Percentiles rank a stretch among this genome's conserved stretches.
phyloP scores from a whole-genome alignment of 2,113 vertebrate species.

The Hippocampus barbouri region DNA sequence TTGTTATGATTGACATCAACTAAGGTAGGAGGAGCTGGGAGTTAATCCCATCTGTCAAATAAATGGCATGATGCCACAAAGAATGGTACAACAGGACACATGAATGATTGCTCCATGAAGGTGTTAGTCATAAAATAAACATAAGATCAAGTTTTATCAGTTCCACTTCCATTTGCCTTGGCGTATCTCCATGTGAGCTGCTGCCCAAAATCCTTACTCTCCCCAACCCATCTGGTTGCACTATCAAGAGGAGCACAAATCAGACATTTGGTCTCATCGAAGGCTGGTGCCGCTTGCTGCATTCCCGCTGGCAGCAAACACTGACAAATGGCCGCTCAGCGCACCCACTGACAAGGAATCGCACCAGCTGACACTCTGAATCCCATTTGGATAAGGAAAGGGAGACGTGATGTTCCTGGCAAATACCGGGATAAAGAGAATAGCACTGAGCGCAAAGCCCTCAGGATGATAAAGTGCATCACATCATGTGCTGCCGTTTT shows the following conservation, averaged over 20 bases:
- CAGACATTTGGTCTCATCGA: conserved; percentile 15
- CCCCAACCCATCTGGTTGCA: conserved; percentile 46
- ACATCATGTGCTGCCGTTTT: neutral
- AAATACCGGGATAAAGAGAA: conserved; percentile 31
- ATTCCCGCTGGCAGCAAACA: conserved; percentile 51
- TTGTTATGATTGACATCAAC: neutral
- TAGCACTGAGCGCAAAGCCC: conserved; percentile 7
- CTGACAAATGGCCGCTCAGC: conserved; percentile 53
- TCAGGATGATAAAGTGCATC: conserved; percentile 16
- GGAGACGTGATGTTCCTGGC: conserved; percentile 47
- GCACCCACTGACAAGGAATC: conserved; percentile 51
- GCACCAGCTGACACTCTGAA: conserved; percentile 56
- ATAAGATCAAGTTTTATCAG: neutral
- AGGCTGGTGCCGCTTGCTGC: conserved; percentile 55
- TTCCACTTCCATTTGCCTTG: conserved; percentile 21
- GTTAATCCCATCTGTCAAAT: neutral
- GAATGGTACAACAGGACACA: neutral
- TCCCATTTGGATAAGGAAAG: conserved; percentile 40
- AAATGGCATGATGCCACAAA: neutral
- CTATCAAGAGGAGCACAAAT: conserved; percentile 29
- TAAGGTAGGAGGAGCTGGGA: neutral
- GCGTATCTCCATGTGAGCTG: conserved; percentile 14
- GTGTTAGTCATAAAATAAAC: neutral
- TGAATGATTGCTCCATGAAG: neutral
- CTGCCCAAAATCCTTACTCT: conserved; percentile 25